These are phyloP conservation scores for Dendrophyllia cribrosa DNA, from an alignment of 64 coral and sea anemone genomes.

Conservation along the genomic window DNA sequence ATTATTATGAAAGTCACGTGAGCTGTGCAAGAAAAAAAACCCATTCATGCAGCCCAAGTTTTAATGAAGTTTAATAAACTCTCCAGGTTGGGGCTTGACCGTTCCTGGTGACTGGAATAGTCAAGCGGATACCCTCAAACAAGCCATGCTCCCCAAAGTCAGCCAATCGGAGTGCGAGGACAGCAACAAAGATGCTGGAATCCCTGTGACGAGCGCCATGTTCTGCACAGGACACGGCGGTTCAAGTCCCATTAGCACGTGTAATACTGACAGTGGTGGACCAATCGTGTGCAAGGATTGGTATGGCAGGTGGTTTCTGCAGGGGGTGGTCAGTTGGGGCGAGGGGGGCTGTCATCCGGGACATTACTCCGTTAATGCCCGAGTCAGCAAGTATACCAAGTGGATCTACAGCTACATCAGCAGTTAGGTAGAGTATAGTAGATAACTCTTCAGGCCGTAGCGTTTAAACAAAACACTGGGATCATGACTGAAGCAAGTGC, in stretches of 20 bases:
- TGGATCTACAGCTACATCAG: constrained; percentile 64
- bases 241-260: constrained; percentile 43
- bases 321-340: constrained; percentile 89
- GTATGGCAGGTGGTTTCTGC: constrained; percentile 67
- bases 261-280: constrained; percentile 86
- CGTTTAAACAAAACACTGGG: no score
- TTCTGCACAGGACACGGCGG: constrained; percentile 65
- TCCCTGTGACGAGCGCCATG: constrained; percentile 67
- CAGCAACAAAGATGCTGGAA: constrained; percentile 36
- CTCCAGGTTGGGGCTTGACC: constrained; percentile 78
- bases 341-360: constrained; percentile 60
- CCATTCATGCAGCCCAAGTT: neutral
- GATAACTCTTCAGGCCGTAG: no score
- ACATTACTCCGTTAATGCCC: constrained; percentile 67
- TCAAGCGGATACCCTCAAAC: constrained; percentile 73
- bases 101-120: constrained; percentile 76
- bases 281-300: constrained; percentile 65
- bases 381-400: constrained; percentile 53
- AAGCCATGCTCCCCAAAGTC: constrained; percentile 70
- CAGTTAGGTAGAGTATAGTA: neutral
- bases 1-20: no score
- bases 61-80: neutral
- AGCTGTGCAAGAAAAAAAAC: no score
- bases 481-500: no score
- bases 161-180: constrained; percentile 54